Percentiles rank a stretch among this genome's conserved stretches.
These are phyloP conservation scores for Silurus meridionalis DNA, from an alignment of 2,113 vertebrate species.

Conservation along the genomic window DNA sequence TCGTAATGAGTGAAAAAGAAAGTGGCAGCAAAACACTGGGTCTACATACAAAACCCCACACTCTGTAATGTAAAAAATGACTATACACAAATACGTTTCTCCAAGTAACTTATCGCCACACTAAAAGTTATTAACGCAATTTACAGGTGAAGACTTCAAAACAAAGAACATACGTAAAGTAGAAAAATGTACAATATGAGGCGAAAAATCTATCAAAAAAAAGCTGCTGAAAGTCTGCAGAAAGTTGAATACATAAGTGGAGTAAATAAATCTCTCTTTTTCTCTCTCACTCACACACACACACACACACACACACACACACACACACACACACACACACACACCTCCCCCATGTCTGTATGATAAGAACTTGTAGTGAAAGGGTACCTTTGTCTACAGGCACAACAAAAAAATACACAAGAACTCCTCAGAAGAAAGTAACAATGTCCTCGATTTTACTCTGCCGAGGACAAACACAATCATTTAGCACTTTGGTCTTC, in stretches of 20 bases:
- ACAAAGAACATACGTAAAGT: neutral
- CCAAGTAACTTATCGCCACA: neutral
- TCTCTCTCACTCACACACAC: no score
- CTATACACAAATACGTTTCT: neutral
- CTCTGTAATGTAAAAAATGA: no score
- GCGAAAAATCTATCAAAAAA: neutral
- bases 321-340: neutral
- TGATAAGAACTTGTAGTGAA: conserved; percentile 38
- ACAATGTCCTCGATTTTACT: conserved; percentile 37
- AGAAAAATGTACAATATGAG: neutral
- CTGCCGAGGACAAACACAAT: neutral
- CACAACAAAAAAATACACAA: conserved; percentile 22
- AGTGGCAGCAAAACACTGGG: neutral
- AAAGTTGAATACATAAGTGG: neutral
- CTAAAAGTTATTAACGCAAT: neutral
- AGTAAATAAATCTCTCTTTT: neutral
- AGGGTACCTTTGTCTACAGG: conserved; percentile 36
- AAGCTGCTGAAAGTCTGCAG: neutral
- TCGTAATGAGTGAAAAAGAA: neutral
- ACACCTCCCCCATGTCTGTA: neutral
- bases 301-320: no score
- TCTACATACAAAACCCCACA: neutral
- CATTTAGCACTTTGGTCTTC: neutral
- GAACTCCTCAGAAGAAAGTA: neutral
- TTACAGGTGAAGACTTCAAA: neutral